phyloP scores from a whole-genome alignment of 2,113 vertebrate genomes.

The Callocephalon fimbriatum region DNA sequence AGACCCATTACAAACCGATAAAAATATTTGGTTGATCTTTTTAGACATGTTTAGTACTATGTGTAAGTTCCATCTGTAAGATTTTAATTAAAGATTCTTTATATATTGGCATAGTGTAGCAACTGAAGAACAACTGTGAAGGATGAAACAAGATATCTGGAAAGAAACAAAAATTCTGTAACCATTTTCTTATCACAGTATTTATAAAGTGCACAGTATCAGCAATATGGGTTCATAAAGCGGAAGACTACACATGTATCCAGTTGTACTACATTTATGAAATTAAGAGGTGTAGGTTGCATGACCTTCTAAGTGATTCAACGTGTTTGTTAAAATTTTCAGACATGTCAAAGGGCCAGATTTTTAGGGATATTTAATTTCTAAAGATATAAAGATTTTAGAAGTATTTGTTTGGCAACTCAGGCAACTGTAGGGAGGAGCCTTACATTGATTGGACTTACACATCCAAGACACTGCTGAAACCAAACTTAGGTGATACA shows the following conservation, averaged over 20 bases:
- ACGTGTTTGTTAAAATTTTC: background rate
- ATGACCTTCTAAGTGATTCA: background rate
- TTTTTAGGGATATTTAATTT: background rate
- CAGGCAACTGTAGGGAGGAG: background rate
- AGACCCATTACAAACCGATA: background rate
- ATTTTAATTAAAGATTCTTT: background rate
- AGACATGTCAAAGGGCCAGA: background rate
- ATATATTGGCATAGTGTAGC: background rate
- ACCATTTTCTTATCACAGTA: background rate
- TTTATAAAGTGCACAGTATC: background rate
- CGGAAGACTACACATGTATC: background rate
- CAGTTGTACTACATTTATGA: background rate
- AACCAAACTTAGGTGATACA: background rate
- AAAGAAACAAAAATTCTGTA: background rate
- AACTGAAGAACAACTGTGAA: background rate
- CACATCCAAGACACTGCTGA: background rate
- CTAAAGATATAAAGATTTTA: background rate
- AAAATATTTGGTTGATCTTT: background rate
- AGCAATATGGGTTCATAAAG: background rate
- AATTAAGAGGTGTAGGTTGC: background rate
- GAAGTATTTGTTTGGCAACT: background rate
- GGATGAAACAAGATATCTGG: background rate
- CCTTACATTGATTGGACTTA: background rate
- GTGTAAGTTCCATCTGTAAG: background rate
- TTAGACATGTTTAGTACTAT: background rate